phyloP scores from a whole-genome alignment of 1,140 invertebrate genomes.

The Neuroterus valhalla region DNA sequence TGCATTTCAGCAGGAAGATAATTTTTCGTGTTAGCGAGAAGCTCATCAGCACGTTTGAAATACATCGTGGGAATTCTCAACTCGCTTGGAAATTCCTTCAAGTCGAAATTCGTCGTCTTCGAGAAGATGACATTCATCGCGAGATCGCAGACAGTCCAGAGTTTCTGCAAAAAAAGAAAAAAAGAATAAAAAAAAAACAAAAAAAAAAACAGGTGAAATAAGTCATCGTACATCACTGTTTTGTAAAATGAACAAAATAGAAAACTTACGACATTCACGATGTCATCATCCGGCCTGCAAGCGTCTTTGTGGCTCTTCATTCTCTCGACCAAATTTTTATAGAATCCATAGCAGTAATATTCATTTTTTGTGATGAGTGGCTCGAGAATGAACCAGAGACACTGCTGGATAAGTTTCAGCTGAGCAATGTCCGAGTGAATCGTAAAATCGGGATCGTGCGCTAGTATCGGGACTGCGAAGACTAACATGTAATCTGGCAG shows the following conservation, averaged over 20 bases:
- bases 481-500: slow-evolving; percentile 97
- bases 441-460: slow-evolving; percentile 91
- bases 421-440: slow-evolving; percentile 84
- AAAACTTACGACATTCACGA: slow-evolving; percentile 85
- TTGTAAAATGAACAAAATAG: background rate
- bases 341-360: slow-evolving; percentile 96
- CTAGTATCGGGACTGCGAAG: slow-evolving; percentile 94
- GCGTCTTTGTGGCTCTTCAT: slow-evolving; percentile 95
- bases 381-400: slow-evolving; percentile 95
- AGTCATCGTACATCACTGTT: slow-evolving; percentile 3
- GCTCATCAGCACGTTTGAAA: slow-evolving; percentile 84
- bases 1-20: slow-evolving; percentile 83
- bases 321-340: slow-evolving; percentile 93
- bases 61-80: slow-evolving; percentile 91
- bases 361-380: slow-evolving; percentile 95
- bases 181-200: background rate
- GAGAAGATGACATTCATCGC: slow-evolving; percentile 91
- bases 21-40: slow-evolving; percentile 81
- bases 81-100: slow-evolving; percentile 91
- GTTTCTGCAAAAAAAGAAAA: slow-evolving; percentile 82
- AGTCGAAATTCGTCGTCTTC: slow-evolving; percentile 90
- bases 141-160: slow-evolving; percentile 97
- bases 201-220: too few relatives aligned
- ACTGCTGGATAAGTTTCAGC: slow-evolving; percentile 86
- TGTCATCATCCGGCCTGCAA: slow-evolving; percentile 86